Evolutionary conservation across 2,888 invertebrate genomes (phyloP).

Genomic region (Ophion ventricosus): DNA sequence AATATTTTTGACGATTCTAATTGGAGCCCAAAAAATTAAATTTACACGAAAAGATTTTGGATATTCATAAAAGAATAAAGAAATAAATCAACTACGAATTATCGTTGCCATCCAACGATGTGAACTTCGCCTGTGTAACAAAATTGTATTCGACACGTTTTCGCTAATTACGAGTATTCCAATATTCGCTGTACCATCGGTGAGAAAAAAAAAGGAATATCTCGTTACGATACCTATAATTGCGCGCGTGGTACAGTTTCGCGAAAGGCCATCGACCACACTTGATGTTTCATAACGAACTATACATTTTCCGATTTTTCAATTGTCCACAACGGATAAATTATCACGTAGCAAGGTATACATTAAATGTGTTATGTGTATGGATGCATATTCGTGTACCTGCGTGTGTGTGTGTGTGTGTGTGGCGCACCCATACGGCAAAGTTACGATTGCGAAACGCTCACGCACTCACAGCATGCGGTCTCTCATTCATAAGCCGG

Average conservation of each 20-base stretch:
- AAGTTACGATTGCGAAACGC: slow-evolving; percentile 53
- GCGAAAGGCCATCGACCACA: neutral
- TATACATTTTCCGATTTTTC: slow-evolving; percentile 46
- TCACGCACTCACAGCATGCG: slow-evolving; percentile 63
- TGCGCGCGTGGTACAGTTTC: neutral
- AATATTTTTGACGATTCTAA: too few relatives aligned
- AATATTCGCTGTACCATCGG: neutral
- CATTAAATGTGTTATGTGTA: neutral
- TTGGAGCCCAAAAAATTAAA: too few relatives aligned
- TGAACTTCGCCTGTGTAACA: too few relatives aligned
- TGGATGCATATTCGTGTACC: neutral
- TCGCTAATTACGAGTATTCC: too few relatives aligned
- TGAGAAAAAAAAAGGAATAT: neutral
- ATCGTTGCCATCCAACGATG: too few relatives aligned
- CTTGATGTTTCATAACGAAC: slow-evolving; percentile 43
- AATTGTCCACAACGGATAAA: slow-evolving; percentile 50
- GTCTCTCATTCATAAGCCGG: slow-evolving; percentile 60
- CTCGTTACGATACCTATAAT: neutral
- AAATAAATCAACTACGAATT: too few relatives aligned
- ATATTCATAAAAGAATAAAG: too few relatives aligned
- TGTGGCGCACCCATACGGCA: neutral
- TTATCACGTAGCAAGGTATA: slow-evolving; percentile 19
- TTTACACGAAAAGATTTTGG: too few relatives aligned
- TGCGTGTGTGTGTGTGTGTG: neutral
- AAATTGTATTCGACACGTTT: too few relatives aligned